Evolutionary conservation across 2,888 invertebrate species (phyloP).

Genomic region (Anticlea derivata): DNA sequence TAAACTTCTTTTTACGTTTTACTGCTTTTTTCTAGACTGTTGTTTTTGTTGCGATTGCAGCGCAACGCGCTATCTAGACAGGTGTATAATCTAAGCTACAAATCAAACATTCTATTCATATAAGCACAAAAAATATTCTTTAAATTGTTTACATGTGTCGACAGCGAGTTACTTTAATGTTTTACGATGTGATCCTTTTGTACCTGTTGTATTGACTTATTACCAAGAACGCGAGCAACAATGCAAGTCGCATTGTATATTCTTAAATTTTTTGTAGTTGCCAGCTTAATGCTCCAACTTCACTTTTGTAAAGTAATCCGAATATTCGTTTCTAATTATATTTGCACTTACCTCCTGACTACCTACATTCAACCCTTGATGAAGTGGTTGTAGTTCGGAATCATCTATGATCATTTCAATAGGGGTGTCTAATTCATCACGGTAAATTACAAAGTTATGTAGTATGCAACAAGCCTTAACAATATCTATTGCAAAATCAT

Average conservation of each 20-base stretch:
- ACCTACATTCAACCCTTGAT: conserved; percentile 33
- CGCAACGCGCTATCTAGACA: too few relatives aligned
- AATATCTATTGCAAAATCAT: conserved; percentile 23
- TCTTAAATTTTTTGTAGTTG: conserved; percentile 38
- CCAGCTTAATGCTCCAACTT: conserved; percentile 37
- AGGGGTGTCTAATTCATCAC: conserved; percentile 34
- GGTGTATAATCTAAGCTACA: conserved; percentile 35
- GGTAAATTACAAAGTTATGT: conserved; percentile 34
- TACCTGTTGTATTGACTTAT: conserved; percentile 35
- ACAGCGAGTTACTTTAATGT: conserved; percentile 30
- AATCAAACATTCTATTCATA: conserved; percentile 35
- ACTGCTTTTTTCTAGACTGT: too few relatives aligned
- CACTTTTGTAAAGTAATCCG: conserved; percentile 38
- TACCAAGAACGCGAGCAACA: conserved; percentile 33
- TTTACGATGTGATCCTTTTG: conserved; percentile 33
- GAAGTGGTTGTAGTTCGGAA: conserved; percentile 34
- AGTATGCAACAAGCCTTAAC: conserved; percentile 20
- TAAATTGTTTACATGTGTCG: conserved; percentile 30
- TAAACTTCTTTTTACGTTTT: conserved; percentile 33
- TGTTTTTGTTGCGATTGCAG: too few relatives aligned
- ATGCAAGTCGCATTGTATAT: conserved; percentile 32
- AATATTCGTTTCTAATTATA: conserved; percentile 38
- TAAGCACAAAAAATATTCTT: conserved; percentile 31
- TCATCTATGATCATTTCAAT: conserved; percentile 36
- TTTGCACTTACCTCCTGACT: conserved; percentile 34